Evolutionary conservation across 37 sponge, comb jelly and placozoan species (phyloP), one percentile per base, ranked within the genome.

Genomic region (Beroe ovata): DNA sequence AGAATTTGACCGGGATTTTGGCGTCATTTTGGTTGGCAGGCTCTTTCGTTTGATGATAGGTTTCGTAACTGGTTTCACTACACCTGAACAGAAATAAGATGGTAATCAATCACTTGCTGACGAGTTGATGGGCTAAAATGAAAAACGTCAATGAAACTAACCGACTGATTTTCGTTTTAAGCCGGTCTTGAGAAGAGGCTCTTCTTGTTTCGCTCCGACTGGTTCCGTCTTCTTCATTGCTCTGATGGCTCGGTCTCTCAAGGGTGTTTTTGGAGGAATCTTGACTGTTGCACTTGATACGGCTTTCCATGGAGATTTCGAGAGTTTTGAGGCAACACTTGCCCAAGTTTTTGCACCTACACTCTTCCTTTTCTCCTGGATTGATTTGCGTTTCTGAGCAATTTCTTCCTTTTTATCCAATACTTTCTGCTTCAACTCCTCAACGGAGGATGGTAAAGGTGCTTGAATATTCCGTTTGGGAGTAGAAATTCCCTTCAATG

Each of bases 261-360:
- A 25, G 25, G 84, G 84, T 36, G 84, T 77, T 23, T 77, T 77
- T 6, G 84, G 84, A 42, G 84, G 84, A 3, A 77, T 1, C 28
- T 77, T 77, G 84, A 77, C 54, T 16, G 47, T 40, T 6, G n/a
- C 25, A 3, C 26, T 35, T 2, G 54, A 11, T 0, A 25, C 11
- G 11, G 47, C 47, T 36, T 77, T 39, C 84, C 84, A 77, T 14
- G 84, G 84, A 19, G 84, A 77, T n/a, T 77, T 40, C 11, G 84
- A 28, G 28, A 77, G 84, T 41, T 77, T 77, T 1, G 84, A 77
- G 26, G 47, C 84, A 16, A 77, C 84, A 14, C 22, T 41, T 23
- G 84, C 84, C 84, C 84, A 77, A 25, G 84, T 77, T 4, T 77
- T 77, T 6, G 69, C 36, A 2, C 69, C 69, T 8, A 66, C 69